Evolutionary conservation across 2,888 invertebrate species (phyloP).

Genomic region (Abscondita cerata): DNA sequence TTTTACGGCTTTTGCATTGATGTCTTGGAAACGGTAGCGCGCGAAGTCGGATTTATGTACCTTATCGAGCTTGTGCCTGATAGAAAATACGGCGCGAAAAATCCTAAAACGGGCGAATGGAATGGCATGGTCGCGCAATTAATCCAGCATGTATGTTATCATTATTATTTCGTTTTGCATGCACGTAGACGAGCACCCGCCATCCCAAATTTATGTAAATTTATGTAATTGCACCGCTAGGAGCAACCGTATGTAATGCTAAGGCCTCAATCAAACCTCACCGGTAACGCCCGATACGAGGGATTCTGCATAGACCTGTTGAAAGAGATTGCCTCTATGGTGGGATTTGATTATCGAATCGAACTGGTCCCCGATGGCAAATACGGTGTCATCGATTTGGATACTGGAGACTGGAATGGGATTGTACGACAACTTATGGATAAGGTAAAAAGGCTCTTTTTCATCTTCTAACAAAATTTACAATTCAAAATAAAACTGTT

Average conservation of each 20-base stretch:
- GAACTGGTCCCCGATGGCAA: constrained; percentile 70
- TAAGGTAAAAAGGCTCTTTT: constrained; percentile 60
- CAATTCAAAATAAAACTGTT: too few relatives aligned
- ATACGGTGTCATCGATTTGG: constrained; percentile 77
- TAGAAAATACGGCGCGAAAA: constrained; percentile 69
- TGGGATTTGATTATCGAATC: constrained; percentile 72
- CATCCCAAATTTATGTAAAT: background rate
- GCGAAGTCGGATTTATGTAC: constrained; percentile 74
- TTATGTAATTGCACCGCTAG: constrained; percentile 44
- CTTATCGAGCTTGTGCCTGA: constrained; percentile 74
- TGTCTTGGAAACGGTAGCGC: constrained; percentile 71
- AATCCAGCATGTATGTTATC: constrained; percentile 69
- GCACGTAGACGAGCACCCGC: background rate
- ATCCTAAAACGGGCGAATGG: constrained; percentile 69
- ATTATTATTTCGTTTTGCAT: background rate
- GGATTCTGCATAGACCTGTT: constrained; percentile 79
- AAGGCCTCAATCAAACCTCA: constrained; percentile 58
- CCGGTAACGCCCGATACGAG: constrained; percentile 71
- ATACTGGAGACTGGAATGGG: constrained; percentile 78
- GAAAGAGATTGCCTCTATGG: constrained; percentile 67
- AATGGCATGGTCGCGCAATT: constrained; percentile 75
- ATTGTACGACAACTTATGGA: constrained; percentile 71
- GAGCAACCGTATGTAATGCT: constrained; percentile 59
- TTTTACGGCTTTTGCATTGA: constrained; percentile 85
- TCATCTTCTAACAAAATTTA: too few relatives aligned